Evolutionary conservation across 2,797 vertebrate species (phyloP), one percentile per base, ranked within the genome.

Genomic region (Sarcoramphus papa): DNA sequence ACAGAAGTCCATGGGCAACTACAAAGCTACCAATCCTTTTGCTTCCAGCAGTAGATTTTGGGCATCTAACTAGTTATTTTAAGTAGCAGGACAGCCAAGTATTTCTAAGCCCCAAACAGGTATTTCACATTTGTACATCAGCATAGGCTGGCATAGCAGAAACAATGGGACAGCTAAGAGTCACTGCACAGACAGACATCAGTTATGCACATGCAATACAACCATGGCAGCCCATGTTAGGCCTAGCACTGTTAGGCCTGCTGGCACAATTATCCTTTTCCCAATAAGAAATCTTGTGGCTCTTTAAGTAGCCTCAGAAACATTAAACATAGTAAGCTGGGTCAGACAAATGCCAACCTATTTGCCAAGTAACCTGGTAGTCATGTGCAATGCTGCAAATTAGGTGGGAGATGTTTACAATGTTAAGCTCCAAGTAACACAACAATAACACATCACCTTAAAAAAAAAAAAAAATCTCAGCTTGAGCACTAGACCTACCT

Each of bases 401-500:
- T 77, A 95, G 67, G 43, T 33, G 20, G 81, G 88, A 87, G 68
- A 68, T 72, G 81, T 92, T 96, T 95, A 81, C 91, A 80, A 24
- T 17, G n/a, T 65, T 89, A 94, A 93, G 25, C 40, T 72, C 53
- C 43, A 74, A 80, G 62, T 85, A 94, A 80, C 45, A 79, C 59
- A 85, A 69, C 68, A 90, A 25, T 76, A 95, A 92, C 73, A 85
- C 9, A 83, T 30, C 69, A 48, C 18, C 2, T 76, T 45, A 22
- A 78, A 85, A 60, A 33, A 81, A 72, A 70, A 12, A 70, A 54
- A 47, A 25, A n/a, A 53, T 25, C 48, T 48, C 67, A 35, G 31
- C 18, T 63, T 60, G 40, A 89, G 72, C 84, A 62, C 41, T 40
- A 85, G 72, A 62, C 41, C 76, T 85, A 21, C 73, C 43, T 78